Conservation (phyloP, 1,140 invertebrate genomes). For the Oryctes rhinoceros region DNA sequence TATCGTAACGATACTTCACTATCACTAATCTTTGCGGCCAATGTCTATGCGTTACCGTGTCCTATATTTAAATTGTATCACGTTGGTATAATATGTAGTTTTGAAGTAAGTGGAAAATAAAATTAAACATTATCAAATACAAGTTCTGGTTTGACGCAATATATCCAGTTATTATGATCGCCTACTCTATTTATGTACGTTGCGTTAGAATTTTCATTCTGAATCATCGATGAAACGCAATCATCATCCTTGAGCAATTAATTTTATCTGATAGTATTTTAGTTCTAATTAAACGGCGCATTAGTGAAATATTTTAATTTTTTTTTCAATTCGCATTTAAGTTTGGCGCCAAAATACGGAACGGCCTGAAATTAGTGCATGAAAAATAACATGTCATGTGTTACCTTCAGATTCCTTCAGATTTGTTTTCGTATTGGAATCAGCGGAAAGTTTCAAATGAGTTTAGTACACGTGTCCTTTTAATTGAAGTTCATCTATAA, state of each 20-base stretch:
- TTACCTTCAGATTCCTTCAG: background rate
- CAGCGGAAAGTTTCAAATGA: slow-evolving; percentile 15
- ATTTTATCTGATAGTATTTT: background rate
- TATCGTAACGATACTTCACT: background rate
- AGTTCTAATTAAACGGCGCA: background rate
- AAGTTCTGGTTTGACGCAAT: background rate
- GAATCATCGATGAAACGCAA: background rate
- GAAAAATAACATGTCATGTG: background rate
- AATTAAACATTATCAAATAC: background rate
- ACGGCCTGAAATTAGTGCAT: background rate
- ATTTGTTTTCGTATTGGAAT: background rate
- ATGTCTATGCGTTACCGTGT: background rate
- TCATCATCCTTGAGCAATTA: background rate
- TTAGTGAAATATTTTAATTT: background rate
- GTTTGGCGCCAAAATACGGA: background rate
- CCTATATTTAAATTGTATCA: background rate
- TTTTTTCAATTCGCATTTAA: background rate
- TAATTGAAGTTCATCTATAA: slow-evolving; percentile 7
- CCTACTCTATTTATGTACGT: background rate
- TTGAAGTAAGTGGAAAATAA: background rate
- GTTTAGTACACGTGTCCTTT: slow-evolving; percentile 43
- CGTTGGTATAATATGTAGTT: background rate
- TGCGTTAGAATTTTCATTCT: background rate
- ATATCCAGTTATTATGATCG: background rate
- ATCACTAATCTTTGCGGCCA: slow-evolving; percentile 18